Base-by-base conservation (phyloP, 2,888 invertebrate species). In the Chirona hameri region DNA sequence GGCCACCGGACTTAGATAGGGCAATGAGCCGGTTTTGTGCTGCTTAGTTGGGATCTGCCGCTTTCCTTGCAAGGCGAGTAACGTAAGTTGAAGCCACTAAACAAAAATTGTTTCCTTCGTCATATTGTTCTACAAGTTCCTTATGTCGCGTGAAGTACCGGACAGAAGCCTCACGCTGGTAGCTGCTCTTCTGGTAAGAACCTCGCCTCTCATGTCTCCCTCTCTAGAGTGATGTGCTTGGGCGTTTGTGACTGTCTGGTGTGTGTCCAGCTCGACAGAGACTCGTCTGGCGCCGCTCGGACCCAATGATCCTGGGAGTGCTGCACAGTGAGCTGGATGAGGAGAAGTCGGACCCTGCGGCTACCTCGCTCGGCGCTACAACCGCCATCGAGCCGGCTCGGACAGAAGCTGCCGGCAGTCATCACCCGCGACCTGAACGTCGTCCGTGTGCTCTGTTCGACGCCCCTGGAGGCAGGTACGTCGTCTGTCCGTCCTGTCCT, bases 231-330 rank as follows among this genome's bases (percentile, higher is more conserved):
- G 39, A 0, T 52, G 52, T 9, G 1, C 12, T 52, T 12, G n/a
- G n/a, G n/a, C n/a, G n/a, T 12, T 18, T 52, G 52, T 24, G 12
- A 29, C 27, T 94, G 24, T 91, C 93, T 91, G n/a, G 91, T 94
- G n/a, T 90, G 94, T 85, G 89, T 94, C 52, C 84, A 94, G 94
- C 2, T 89, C 95, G 86, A 89, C 93, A 84, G 94, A 94, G 88
- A 88, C 94, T n/a, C 72, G 52, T 18, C 39, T 69, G 46, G 31
- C 48, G 31, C 48, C 69, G 27, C 52, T 80, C 24, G 83, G 82
- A 15, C n/a, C 48, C 57, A 21, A 69, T 83, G 39, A 31, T 83
- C 15, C 65, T 83, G 52, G 57, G 57, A 18, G 81, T 82, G 27
- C 65, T 83, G 65, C 82, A 65, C 65, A 24, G 65, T n/a, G 31